phyloP scores from a whole-genome alignment of 2,888 invertebrate genomes.

The Pollenia angustigena region DNA sequence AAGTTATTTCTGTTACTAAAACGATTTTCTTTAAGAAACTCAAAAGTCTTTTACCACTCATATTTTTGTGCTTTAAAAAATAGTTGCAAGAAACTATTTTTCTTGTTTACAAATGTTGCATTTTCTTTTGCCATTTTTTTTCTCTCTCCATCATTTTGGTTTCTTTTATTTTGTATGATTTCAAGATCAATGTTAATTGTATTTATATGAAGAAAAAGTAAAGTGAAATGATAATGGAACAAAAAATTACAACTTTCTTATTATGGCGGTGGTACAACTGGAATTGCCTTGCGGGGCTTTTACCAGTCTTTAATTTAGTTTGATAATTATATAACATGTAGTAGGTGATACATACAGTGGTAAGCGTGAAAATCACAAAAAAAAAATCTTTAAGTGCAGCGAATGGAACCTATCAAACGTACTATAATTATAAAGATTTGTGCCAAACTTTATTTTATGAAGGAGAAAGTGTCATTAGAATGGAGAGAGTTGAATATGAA shows the following conservation, averaged over 20 bases:
- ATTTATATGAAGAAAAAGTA: conserved; percentile 13
- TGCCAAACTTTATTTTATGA: too few species aligned
- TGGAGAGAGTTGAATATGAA: not conserved
- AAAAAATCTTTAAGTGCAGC: not conserved
- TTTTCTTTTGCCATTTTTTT: conserved; percentile 15
- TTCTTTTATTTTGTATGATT: conserved; percentile 31
- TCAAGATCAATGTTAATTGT: conserved; percentile 65
- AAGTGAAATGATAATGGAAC: conserved; percentile 47
- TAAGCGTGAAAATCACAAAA: conserved; percentile 45
- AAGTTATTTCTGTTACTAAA: conserved; percentile 38
- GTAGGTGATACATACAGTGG: conserved; percentile 18
- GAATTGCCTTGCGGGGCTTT: conserved; percentile 26
- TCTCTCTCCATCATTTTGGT: conserved; percentile 3
- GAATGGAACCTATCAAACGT: not conserved
- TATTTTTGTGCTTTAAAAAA: not conserved
- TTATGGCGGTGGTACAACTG: conserved; percentile 34
- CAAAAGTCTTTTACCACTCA: not conserved
- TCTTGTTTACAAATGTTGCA: not conserved
- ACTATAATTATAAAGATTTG: not conserved
- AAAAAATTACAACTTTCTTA: conserved; percentile 58
- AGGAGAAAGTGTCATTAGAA: conserved; percentile 20
- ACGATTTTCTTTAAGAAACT: conserved; percentile 25
- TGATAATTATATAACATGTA: conserved; percentile 54
- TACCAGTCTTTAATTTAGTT: conserved; percentile 40
- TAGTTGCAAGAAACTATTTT: conserved; percentile 23